Evolutionary conservation across 2,797 vertebrate genomes (phyloP), one percentile per base, ranked within the genome.

Genomic region (Gobio occitaniae): DNA sequence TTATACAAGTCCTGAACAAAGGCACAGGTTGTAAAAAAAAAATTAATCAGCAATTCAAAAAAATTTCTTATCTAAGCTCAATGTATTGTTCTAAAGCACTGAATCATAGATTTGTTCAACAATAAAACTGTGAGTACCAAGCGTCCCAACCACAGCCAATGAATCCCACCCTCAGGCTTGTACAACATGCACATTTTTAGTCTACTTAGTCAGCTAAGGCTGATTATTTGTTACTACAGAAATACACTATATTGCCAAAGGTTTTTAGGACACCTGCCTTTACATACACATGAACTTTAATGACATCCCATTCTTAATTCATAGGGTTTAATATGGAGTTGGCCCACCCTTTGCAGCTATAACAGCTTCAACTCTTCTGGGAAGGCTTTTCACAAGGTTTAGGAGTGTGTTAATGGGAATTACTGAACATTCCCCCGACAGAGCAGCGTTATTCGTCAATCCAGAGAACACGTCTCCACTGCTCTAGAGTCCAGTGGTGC

Each of bases 51-150:
- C 86, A 78, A 88, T 78, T 74, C 21, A 78, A 88, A 86, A 78
- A 66, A 66, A 65, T 25, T 8, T 56, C 56, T 36, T 15, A 72
- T 68, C 85, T 47, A 36, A 71, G 82, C 82, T 82, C 38, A 85
- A 59, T 79, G 68, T 78, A 82, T 87, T 85, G 87, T 87, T 87
- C 56, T 82, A 82, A 87, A 79, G 47, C 66, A 56, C 70, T 56
- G 72, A 74, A 88, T 80, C 81, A 86, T 52, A 85, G 81, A 88
- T 86, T 78, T 17, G 50, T 82, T 78, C 44, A 88, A 88, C 84
- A 88, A 86, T 74, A 70, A 80, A 83, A 83, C 41, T 65, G 78
- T 71, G 56, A 85, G 66, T 69, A 71, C 80, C 71, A 44, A 36
- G 71, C 56, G 75, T 52, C 69, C 81, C 36, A 80, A 78, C 65